Conservation (phyloP, 2,113 vertebrate genomes). For the Mesoclemmys tuberculata region DNA sequence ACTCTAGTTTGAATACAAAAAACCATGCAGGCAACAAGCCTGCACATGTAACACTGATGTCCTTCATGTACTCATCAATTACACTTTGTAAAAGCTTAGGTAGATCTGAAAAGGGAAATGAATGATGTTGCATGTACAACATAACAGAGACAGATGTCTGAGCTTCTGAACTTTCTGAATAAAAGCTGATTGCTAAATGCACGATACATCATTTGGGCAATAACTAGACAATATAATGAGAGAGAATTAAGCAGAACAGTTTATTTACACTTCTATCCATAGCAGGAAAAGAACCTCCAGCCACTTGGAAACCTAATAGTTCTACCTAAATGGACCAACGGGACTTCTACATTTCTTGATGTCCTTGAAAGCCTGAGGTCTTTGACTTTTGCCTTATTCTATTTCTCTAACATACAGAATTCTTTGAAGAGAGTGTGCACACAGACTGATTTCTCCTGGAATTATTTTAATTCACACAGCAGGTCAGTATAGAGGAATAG, state of each 20-base stretch:
- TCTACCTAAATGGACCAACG: not conserved
- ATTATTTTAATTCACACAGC: not conserved
- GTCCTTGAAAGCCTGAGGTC: not conserved
- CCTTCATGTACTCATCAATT: not conserved
- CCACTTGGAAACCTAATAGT: not conserved
- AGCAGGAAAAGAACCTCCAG: not conserved
- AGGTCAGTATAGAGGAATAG: not conserved
- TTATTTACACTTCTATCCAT: conserved; percentile 13
- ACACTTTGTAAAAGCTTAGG: not conserved
- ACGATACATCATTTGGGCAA: not conserved
- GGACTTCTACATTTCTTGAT: not conserved
- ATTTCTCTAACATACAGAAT: not conserved
- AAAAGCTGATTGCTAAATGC: not conserved
- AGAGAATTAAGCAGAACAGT: not conserved
- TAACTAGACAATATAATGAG: conserved; percentile 1
- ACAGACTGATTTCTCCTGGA: not conserved
- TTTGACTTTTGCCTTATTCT: not conserved
- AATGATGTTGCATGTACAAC: not conserved
- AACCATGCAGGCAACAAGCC: not conserved
- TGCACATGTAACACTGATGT: not conserved
- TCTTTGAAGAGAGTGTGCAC: not conserved
- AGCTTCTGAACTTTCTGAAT: not conserved
- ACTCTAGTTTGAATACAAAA: not conserved
- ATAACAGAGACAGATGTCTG: not conserved
- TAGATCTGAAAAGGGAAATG: not conserved